Evolutionary conservation across 2,888 invertebrate genomes (phyloP), one percentile per base, ranked within the genome.

Genomic region (Trichogramma evanescens): DNA sequence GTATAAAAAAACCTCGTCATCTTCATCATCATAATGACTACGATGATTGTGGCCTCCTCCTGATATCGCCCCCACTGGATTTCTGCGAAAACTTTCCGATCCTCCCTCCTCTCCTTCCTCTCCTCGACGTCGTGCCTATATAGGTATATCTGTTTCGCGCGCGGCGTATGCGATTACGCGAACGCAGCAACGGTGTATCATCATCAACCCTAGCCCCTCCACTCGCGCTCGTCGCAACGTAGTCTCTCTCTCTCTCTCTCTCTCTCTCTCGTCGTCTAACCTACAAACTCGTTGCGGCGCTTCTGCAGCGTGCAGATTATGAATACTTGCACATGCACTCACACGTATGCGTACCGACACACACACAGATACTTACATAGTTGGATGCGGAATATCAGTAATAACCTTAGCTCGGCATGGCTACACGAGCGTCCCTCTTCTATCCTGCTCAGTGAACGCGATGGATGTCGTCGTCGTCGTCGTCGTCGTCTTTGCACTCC

Each of bases 1-100:
- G 26, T 48, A 13, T 13, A 10, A 48, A 48, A 48, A 48, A 48
- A 48, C 10, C 26, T 13, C 48, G 26, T 46, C n/a, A 48, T 5
- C 10, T 26, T 6, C n/a, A 10, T 5, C 10, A 13, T 6, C 48
- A 13, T 5, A 48, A 48, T 13, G 26, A 48, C 10, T 13, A 48
- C 48, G 52, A 8, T 8, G 10, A n/a, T 8, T 46, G 38, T 52
- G 52, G 26, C 52, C 50, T 46, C 58, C 52, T 58, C 58, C 52
- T 58, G 52, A 58, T 52, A 51, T 8, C 9, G 38, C 38, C 10
- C 39, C 4, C 41, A 41, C 45, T 56, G 41, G 44, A 41, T 44
- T 56, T 59, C 56, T 52, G 59, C 57, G 57, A 61, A 59, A 61
- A 54, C 61, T 61, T 56, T 56, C 53, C 56, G 52, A 59, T 56